A percentile compares a stretch with the other conserved stretches of the same genome.
phyloP scores from a whole-genome alignment of 2,888 invertebrate genomes.

The Teleiodes luculella region DNA sequence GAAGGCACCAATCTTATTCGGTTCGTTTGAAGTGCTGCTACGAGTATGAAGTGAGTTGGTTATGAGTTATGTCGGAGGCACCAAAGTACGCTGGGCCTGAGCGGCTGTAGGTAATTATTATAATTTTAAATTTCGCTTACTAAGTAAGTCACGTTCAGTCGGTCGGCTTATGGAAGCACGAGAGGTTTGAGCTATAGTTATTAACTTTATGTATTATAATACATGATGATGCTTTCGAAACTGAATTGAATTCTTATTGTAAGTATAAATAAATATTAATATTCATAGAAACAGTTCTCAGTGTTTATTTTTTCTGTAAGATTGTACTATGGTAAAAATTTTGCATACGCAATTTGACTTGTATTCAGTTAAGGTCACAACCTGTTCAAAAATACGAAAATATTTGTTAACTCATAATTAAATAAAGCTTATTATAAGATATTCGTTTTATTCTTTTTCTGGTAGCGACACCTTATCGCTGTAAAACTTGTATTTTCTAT shows the following conservation, averaged over 20 bases:
- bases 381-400: conserved; percentile 77
- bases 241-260: conserved; percentile 76
- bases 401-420: conserved; percentile 80
- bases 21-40: conserved; percentile 47
- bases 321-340: conserved; percentile 57
- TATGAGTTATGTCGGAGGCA: conserved; percentile 60
- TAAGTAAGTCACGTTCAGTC: conserved; percentile 66
- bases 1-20: conserved; percentile 47
- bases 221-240: conserved; percentile 74
- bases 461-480: no score
- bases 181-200: conserved; percentile 67
- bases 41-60: conserved; percentile 44
- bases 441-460: conserved; percentile 62
- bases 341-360: conserved; percentile 72
- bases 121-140: conserved; percentile 71
- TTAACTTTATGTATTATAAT: conserved; percentile 74
- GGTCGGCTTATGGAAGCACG: conserved; percentile 65
- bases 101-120: conserved; percentile 51
- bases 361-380: conserved; percentile 79
- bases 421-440: conserved; percentile 79
- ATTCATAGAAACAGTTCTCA: conserved; percentile 75
- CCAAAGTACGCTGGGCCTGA: conserved; percentile 44
- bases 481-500: no score
- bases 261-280: conserved; percentile 76
- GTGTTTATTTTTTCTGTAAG: conserved; percentile 74